Evolutionary conservation across 2,113 vertebrate species (phyloP).

Genomic region (Phyllostomus discolor): DNA sequence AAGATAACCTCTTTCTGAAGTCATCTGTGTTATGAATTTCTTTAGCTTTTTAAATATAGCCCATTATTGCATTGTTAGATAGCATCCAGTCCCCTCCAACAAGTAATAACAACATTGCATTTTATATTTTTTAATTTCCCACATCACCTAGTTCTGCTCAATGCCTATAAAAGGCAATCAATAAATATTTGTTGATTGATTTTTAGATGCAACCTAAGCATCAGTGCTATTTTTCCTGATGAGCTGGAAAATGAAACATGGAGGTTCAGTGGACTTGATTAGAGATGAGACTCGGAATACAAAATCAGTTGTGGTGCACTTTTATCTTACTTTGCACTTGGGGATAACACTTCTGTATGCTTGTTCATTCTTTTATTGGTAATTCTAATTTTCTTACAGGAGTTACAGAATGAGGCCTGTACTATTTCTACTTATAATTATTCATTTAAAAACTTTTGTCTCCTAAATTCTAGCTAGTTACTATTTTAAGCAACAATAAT

Average conservation of each 20-base stretch:
- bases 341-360: neutral
- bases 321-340: neutral
- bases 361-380: neutral
- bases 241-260: conserved; percentile 22
- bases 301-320: neutral
- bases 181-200: conserved; percentile 29
- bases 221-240: neutral
- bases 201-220: neutral
- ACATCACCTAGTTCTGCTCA: neutral
- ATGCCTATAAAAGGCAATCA: neutral
- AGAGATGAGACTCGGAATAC: neutral
- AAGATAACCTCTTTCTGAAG: neutral
- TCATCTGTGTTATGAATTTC: neutral
- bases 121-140: neutral
- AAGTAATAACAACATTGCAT: neutral
- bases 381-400: neutral
- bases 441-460: neutral
- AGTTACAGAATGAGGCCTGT: neutral
- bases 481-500: neutral
- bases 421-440: neutral
- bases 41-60: neutral
- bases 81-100: neutral
- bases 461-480: neutral
- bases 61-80: neutral
- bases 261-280: neutral